phyloP scores from a whole-genome alignment of 2,797 vertebrate genomes.

The Onychomys torridus region DNA sequence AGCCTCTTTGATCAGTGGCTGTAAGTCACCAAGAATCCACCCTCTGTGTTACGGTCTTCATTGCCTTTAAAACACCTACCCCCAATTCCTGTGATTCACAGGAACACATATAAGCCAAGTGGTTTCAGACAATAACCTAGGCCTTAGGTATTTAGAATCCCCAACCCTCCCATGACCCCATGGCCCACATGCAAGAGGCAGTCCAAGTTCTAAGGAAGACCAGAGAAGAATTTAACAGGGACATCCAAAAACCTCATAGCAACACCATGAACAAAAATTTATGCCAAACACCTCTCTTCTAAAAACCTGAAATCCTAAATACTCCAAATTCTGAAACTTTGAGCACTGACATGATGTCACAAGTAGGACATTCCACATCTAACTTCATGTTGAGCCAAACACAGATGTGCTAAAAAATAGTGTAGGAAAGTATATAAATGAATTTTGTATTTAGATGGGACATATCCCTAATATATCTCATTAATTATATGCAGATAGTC shows the following conservation, averaged over 20 bases:
- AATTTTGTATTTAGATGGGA: neutral
- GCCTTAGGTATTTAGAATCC: neutral
- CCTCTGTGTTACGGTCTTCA: neutral
- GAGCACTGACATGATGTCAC: neutral
- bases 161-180: neutral
- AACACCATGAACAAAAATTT: neutral
- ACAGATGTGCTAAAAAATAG: neutral
- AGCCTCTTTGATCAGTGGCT: constrained; percentile 2
- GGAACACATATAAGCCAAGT: neutral
- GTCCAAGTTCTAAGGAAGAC: neutral
- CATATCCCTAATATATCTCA: neutral
- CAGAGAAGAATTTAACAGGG: neutral
- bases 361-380: neutral
- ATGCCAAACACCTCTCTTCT: neutral
- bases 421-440: neutral
- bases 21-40: neutral
- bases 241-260: neutral
- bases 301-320: neutral
- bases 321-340: neutral
- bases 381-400: neutral
- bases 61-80: constrained; percentile 44
- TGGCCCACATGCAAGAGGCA: neutral
- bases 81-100: constrained; percentile 9
- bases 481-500: neutral
- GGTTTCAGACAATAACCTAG: constrained; percentile 22